Conservation (phyloP, 2,888 invertebrate species). For the Neoaliturus tenellus region DNA sequence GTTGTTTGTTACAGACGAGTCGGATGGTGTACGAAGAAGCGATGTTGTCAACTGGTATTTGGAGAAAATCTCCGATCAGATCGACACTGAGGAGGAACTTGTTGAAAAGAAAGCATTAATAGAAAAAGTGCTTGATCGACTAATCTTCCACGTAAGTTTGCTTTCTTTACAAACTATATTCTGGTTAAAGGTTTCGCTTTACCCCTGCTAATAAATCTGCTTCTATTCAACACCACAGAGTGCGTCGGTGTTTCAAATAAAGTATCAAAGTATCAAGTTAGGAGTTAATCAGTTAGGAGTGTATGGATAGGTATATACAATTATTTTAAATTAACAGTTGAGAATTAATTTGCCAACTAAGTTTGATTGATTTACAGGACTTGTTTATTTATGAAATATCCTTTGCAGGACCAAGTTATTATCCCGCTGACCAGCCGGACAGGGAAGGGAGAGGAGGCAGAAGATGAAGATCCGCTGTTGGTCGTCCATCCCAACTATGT, state of each 20-base stretch:
- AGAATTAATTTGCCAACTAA: constrained; percentile 88
- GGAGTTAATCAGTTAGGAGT: too few relatives aligned
- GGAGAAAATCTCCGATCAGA: constrained; percentile 88
- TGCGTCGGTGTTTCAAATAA: too few relatives aligned
- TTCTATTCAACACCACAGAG: too few relatives aligned
- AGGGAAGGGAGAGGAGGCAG: constrained; percentile 74
- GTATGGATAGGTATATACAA: too few relatives aligned
- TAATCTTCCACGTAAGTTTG: constrained; percentile 86
- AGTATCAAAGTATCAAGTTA: too few relatives aligned
- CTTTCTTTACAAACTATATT: background rate
- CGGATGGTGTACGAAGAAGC: constrained; percentile 71
- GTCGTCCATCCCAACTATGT: constrained; percentile 97
- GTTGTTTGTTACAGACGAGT: constrained; percentile 32
- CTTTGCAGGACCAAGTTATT: constrained; percentile 86
- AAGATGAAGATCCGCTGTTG: constrained; percentile 82
- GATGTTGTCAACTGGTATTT: constrained; percentile 96
- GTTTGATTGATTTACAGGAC: constrained; percentile 69
- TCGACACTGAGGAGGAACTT: constrained; percentile 94
- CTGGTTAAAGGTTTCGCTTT: too few relatives aligned
- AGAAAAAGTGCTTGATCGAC: constrained; percentile 95
- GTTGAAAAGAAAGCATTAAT: constrained; percentile 91
- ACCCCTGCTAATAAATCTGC: too few relatives aligned
- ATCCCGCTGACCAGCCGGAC: constrained; percentile 82
- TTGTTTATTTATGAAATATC: too few relatives aligned
- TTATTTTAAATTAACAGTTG: too few relatives aligned